These are phyloP conservation scores for Thryonomys swinderianus DNA, from an alignment of 2,113 vertebrate genomes.

Conservation along the genomic window DNA sequence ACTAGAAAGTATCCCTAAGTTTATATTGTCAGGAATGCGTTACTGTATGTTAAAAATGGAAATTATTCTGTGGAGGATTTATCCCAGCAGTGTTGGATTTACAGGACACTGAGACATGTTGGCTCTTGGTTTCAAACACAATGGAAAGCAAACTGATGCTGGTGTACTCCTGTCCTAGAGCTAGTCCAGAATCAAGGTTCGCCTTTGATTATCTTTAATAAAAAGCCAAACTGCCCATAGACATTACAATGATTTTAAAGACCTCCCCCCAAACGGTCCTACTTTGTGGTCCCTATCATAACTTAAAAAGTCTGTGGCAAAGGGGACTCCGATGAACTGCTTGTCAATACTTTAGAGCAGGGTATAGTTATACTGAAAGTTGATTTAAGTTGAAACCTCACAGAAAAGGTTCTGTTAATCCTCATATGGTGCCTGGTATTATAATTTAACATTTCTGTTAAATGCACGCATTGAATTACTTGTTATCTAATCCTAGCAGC, in stretches of 20 bases:
- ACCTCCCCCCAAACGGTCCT: slow-evolving; percentile 82
- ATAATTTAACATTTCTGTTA: slow-evolving; percentile 85
- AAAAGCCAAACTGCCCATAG: slow-evolving; percentile 90
- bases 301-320: slow-evolving; percentile 88
- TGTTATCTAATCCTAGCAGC: slow-evolving; percentile 93
- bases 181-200: not conserved
- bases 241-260: slow-evolving; percentile 88
- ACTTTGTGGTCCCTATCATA: slow-evolving; percentile 89
- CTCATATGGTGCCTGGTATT: slow-evolving; percentile 84
- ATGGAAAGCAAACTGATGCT: not conserved
- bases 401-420: slow-evolving; percentile 85
- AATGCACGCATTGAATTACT: slow-evolving; percentile 88
- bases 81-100: not conserved
- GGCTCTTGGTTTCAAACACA: not conserved
- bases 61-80: not conserved
- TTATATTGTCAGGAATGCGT: not conserved
- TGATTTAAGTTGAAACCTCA: slow-evolving; percentile 87
- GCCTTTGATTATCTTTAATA: slow-evolving; percentile 68
- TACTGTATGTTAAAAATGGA: not conserved
- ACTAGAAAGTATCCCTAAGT: not conserved
- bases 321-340: slow-evolving; percentile 85
- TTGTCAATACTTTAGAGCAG: slow-evolving; percentile 87
- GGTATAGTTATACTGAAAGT: slow-evolving; percentile 84
- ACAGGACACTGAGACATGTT: not conserved
- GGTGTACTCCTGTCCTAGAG: not conserved